Percentiles rank a stretch among this genome's conserved stretches.
Conservation (phyloP, 2,797 vertebrate genomes). For the Taeniopygia guttata region DNA sequence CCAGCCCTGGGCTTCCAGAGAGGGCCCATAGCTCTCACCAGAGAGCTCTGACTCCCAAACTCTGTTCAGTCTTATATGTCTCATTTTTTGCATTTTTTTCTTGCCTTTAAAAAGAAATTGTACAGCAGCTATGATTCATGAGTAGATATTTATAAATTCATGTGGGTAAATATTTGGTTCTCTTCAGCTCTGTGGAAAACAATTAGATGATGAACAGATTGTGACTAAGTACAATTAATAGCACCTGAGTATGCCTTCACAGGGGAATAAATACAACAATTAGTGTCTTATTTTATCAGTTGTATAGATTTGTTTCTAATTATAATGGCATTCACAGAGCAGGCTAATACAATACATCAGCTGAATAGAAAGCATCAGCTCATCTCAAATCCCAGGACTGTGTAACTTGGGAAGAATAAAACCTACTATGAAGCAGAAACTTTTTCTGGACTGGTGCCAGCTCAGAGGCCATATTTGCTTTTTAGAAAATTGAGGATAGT, state of each 20-base stretch:
- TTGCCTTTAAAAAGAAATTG: not conserved
- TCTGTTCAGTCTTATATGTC: fast-evolving
- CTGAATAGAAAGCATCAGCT: not conserved
- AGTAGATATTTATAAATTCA: constrained; percentile 29
- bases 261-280: constrained; percentile 57
- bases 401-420: not conserved
- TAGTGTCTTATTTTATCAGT: constrained; percentile 44
- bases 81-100: not conserved
- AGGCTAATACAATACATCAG: not conserved
- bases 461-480: not conserved
- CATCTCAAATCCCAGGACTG: not conserved
- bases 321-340: not conserved
- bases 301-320: constrained; percentile 46
- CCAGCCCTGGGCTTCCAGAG: not conserved
- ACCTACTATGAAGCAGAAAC: not conserved
- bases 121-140: constrained; percentile 15
- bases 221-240: constrained; percentile 62
- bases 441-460: not conserved
- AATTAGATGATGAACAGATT: constrained; percentile 51
- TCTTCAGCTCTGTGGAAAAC: constrained; percentile 23
- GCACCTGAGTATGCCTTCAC: not conserved
- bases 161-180: constrained; percentile 60
- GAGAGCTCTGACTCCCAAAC: not conserved
- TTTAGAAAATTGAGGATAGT: not conserved
- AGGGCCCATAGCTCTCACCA: not conserved